Percentiles rank a stretch among this genome's conserved stretches.
phyloP scores from a whole-genome alignment of 2,113 vertebrate species.

The Microtus pennsylvanicus region DNA sequence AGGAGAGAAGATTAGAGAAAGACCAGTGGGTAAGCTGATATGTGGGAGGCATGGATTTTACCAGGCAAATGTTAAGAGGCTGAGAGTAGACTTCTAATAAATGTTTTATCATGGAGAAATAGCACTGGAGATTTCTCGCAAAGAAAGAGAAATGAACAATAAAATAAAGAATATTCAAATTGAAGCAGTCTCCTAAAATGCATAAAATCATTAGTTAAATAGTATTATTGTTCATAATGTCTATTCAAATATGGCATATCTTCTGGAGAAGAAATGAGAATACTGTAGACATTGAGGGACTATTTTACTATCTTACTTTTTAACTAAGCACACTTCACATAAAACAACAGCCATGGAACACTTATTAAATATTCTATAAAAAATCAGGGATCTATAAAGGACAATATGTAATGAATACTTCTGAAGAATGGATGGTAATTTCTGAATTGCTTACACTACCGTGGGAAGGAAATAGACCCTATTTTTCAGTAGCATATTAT shows the following conservation, averaged over 20 bases:
- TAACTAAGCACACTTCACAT: constrained; percentile 36
- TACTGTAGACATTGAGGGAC: constrained; percentile 22
- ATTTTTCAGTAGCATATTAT: constrained; percentile 38
- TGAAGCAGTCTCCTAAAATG: background rate
- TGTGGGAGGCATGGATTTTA: constrained; percentile 35
- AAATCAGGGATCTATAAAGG: constrained; percentile 48
- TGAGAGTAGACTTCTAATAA: constrained; percentile 46
- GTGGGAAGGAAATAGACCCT: background rate
- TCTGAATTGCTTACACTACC: constrained; percentile 59
- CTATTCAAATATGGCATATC: constrained; percentile 20
- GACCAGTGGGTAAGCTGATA: constrained; percentile 24
- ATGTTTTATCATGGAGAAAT: constrained; percentile 52
- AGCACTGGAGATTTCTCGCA: background rate
- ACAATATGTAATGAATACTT: background rate
- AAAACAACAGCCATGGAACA: background rate
- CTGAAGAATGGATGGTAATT: constrained; percentile 19
- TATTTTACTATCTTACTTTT: constrained; percentile 52
- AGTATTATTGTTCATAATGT: constrained; percentile 7
- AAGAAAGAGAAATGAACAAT: constrained; percentile 47
- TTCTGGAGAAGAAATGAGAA: constrained; percentile 55
- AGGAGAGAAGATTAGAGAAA: constrained; percentile 31
- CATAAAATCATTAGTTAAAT: background rate
- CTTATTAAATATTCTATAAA: background rate
- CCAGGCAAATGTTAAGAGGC: background rate
- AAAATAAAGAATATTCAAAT: constrained; percentile 21